Conservation (phyloP, 2,113 vertebrate species). For the Lasiurus borealis region DNA sequence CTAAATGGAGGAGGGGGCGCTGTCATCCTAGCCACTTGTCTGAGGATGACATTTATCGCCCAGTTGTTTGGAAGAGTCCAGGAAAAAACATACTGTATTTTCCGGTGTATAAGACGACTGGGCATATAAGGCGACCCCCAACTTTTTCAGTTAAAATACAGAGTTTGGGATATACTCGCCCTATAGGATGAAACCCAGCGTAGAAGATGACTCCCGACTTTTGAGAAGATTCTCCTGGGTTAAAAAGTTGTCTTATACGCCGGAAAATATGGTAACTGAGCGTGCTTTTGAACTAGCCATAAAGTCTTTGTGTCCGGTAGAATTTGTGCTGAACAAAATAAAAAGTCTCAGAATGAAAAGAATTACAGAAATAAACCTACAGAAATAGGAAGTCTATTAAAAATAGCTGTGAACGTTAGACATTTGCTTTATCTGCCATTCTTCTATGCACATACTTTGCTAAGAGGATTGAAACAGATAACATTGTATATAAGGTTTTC, state of each 20-base stretch:
- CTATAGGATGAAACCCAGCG: no score
- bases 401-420: not conserved
- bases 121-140: no score
- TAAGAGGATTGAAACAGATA: not conserved
- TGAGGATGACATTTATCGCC: not conserved
- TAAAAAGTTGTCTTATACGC: no score
- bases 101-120: no score
- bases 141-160: no score
- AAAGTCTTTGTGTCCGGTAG: not conserved
- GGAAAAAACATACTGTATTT: not conserved
- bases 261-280: not conserved
- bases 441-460: not conserved
- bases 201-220: no score
- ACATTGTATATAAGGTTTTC: no score
- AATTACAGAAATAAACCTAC: not conserved
- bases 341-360: not conserved
- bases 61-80: not conserved
- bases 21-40: not conserved
- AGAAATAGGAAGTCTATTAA: not conserved
- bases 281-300: not conserved
- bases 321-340: not conserved
- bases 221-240: no score
- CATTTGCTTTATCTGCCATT: not conserved
- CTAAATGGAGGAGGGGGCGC: not conserved
- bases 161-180: no score